Evolutionary conservation across 2,797 vertebrate genomes (phyloP).

Genomic region (Rhabdophis nuchalis): DNA sequence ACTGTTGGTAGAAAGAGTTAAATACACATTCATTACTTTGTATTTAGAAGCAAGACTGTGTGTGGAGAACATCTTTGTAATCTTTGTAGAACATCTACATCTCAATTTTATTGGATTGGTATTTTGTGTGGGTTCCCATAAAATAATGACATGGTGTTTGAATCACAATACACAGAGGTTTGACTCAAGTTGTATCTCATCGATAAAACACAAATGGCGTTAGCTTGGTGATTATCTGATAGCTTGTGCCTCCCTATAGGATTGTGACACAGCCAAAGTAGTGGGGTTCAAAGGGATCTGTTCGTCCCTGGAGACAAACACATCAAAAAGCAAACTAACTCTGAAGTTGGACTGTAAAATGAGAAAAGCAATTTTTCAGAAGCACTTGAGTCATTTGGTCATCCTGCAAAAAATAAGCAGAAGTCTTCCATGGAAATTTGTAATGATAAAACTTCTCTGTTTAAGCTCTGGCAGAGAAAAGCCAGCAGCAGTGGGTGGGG

Average conservation of each 20-base stretch:
- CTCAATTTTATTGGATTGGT: neutral
- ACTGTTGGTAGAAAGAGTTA: neutral
- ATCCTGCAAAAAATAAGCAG: conserved; percentile 9
- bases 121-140: neutral
- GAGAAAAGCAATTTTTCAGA: neutral
- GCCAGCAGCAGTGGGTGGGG: conserved; percentile 10
- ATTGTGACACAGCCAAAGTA: neutral
- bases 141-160: neutral
- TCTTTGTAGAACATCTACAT: neutral
- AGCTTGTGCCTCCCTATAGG: neutral
- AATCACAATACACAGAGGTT: neutral
- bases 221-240: neutral
- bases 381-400: conserved; percentile 16
- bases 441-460: conserved; percentile 40
- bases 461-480: conserved; percentile 52
- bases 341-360: neutral
- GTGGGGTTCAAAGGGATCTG: neutral
- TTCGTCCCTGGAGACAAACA: neutral
- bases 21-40: neutral
- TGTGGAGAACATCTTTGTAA: neutral
- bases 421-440: conserved; percentile 20
- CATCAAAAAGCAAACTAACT: neutral
- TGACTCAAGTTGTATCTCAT: neutral
- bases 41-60: neutral
- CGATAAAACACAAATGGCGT: neutral